phyloP scores from a whole-genome alignment of 1,140 invertebrate species.

The Lordiphosa collinella region DNA sequence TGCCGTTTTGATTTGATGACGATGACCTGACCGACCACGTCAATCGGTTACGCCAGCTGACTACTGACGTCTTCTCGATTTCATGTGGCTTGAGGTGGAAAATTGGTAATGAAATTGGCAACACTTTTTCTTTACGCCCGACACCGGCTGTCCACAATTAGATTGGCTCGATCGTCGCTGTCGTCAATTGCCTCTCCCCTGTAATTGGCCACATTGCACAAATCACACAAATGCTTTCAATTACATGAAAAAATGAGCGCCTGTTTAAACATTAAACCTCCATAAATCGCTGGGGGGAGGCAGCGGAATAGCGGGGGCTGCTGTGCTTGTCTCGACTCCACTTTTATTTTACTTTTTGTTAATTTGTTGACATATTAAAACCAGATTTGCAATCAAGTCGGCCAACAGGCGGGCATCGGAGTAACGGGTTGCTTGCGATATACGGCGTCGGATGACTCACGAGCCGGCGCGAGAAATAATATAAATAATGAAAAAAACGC shows the following conservation, averaged over 20 bases:
- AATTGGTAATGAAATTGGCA: constrained; percentile 73
- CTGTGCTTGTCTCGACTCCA: constrained; percentile 28
- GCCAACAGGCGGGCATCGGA: constrained; percentile 8
- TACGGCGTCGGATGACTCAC: constrained; percentile 55
- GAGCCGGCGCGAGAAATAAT: constrained; percentile 61
- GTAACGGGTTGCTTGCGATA: constrained; percentile 4
- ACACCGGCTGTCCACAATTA: constrained; percentile 25
- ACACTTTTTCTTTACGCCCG: constrained; percentile 52
- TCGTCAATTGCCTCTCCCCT: neutral
- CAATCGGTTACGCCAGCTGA: constrained; percentile 46
- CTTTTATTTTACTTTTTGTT: constrained; percentile 36
- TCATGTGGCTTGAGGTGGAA: constrained; percentile 37
- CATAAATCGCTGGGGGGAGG: constrained; percentile 19
- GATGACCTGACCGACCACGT: constrained; percentile 10
- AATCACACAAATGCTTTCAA: constrained; percentile 77
- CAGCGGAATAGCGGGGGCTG: neutral
- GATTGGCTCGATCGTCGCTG: constrained; percentile 36
- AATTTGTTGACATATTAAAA: constrained; percentile 78
- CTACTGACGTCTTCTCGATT: constrained; percentile 5
- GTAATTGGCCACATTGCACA: constrained; percentile 72
- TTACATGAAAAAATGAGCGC: constrained; percentile 56
- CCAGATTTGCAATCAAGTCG: constrained; percentile 74
- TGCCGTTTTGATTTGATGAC: constrained; percentile 18
- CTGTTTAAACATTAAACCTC: constrained; percentile 63
- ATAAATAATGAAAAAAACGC: constrained; percentile 65